These are phyloP conservation scores for Pluvialis apricaria DNA, from an alignment of 2,113 vertebrate genomes.

Conservation along the genomic window DNA sequence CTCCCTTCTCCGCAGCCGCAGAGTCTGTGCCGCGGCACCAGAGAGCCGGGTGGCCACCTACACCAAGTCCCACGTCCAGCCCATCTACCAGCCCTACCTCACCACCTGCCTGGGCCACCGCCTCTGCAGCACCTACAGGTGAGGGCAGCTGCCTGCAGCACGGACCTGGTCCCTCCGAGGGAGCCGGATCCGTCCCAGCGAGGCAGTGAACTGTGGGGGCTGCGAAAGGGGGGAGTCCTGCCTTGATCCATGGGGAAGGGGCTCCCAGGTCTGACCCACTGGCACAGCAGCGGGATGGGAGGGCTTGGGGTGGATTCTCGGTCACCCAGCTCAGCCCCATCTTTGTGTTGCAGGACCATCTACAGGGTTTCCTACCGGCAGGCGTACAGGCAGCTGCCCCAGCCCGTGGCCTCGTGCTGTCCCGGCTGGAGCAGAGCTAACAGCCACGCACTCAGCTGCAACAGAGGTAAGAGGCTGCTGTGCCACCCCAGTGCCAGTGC, in stretches of 20 bases:
- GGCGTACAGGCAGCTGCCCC: slow-evolving; percentile 22
- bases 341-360: slow-evolving; percentile 76
- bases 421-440: slow-evolving; percentile 81
- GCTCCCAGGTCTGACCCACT: background rate
- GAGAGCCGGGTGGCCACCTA: background rate
- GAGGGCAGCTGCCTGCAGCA: background rate
- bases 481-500: fast-evolving
- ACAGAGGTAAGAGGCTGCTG: slow-evolving; percentile 76
- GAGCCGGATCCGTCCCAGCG: fast-evolving
- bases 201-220: background rate
- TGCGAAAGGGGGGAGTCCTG: background rate
- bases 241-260: fast-evolving
- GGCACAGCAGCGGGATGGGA: fast-evolving
- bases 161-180: fast-evolving
- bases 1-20: slow-evolving; percentile 70
- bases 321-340: background rate
- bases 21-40: slow-evolving; percentile 70
- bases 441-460: slow-evolving; percentile 71
- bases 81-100: slow-evolving; percentile 89
- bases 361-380: slow-evolving; percentile 84
- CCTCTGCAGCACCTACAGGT: slow-evolving; percentile 95
- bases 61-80: slow-evolving; percentile 81
- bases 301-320: background rate
- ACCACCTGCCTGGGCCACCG: slow-evolving; percentile 84
- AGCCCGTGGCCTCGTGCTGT: slow-evolving; percentile 78